These are phyloP conservation scores for Lytechinus variegatus DNA, from an alignment of 35 echinoderm and acorn worm species.

Conservation along the genomic window DNA sequence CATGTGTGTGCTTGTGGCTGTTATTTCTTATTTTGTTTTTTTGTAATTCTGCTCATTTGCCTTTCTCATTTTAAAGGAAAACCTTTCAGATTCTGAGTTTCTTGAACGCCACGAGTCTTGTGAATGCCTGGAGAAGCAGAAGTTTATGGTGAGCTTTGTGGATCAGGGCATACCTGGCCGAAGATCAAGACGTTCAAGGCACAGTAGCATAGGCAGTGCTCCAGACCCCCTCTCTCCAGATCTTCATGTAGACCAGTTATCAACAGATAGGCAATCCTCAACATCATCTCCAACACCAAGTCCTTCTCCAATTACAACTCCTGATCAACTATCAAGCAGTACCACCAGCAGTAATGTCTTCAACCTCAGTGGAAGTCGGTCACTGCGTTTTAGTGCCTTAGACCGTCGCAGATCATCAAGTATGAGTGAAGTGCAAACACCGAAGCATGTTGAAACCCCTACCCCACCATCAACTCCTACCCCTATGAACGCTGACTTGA, in stretches of 20 bases:
- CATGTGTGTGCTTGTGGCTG: too few species aligned
- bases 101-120: conserved; percentile 66
- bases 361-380: conserved; percentile 44
- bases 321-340: conserved; percentile 34
- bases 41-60: not conserved
- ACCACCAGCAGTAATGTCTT: not conserved
- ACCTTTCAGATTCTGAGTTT: conserved; percentile 71
- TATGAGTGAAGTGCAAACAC: conserved; percentile 67
- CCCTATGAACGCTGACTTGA: conserved; percentile 12
- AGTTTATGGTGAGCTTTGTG: conserved; percentile 59
- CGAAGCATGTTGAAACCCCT: conserved; percentile 49
- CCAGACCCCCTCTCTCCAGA: conserved; percentile 86
- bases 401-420: conserved; percentile 82
- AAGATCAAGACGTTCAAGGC: conserved; percentile 74
- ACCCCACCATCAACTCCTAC: conserved; percentile 20
- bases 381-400: conserved; percentile 64
- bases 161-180: conserved; percentile 52
- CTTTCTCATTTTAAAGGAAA: conserved; percentile 51
- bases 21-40: too few species aligned
- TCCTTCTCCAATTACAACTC: conserved; percentile 71
- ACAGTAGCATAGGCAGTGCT: conserved; percentile 77
- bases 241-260: conserved; percentile 44
- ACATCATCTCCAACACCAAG: conserved; percentile 31
- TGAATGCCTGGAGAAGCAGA: conserved; percentile 82
- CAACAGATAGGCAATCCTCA: conserved; percentile 48